phyloP scores from a whole-genome alignment of 2,888 invertebrate genomes.

The Litoditis marina region DNA sequence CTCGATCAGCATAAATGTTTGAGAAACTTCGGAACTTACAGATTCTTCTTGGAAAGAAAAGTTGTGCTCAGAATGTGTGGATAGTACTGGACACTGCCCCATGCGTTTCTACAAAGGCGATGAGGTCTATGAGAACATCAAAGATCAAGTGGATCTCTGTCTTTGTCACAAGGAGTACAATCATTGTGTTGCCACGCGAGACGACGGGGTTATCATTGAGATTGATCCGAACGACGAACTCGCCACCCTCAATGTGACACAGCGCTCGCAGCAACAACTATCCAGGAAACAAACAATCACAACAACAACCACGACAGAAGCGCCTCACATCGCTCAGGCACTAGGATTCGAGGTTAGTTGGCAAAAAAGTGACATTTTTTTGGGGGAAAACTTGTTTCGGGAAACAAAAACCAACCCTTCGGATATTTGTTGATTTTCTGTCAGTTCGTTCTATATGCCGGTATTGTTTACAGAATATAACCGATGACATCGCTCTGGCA shows the following conservation, averaged over 20 bases:
- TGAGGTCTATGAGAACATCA: conserved; percentile 38
- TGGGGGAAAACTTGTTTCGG: not conserved
- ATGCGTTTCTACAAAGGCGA: conserved; percentile 55
- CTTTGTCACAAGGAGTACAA: conserved; percentile 60
- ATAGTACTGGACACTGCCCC: conserved; percentile 58
- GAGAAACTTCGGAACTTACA: too few species aligned
- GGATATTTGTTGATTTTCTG: too few species aligned
- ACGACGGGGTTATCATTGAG: conserved; percentile 58
- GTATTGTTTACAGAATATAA: conserved; percentile 57
- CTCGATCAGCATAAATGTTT: too few species aligned
- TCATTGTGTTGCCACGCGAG: conserved; percentile 56
- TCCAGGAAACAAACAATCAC: conserved; percentile 18
- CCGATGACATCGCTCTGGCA: conserved; percentile 59
- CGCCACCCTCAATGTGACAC: conserved; percentile 34
- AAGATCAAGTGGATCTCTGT: conserved; percentile 52
- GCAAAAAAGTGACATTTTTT: not conserved
- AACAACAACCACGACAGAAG: conserved; percentile 59
- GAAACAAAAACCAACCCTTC: too few species aligned
- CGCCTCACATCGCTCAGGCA: conserved; percentile 52
- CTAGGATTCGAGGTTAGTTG: conserved; percentile 54
- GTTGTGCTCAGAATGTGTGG: conserved; percentile 55
- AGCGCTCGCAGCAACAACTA: conserved; percentile 16
- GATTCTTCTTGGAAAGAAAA: conserved; percentile 60
- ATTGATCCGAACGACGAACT: conserved; percentile 56
- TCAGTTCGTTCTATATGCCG: too few species aligned